Base-by-base conservation (phyloP, 2,113 vertebrate species). In the Oreochromis aureus region DNA sequence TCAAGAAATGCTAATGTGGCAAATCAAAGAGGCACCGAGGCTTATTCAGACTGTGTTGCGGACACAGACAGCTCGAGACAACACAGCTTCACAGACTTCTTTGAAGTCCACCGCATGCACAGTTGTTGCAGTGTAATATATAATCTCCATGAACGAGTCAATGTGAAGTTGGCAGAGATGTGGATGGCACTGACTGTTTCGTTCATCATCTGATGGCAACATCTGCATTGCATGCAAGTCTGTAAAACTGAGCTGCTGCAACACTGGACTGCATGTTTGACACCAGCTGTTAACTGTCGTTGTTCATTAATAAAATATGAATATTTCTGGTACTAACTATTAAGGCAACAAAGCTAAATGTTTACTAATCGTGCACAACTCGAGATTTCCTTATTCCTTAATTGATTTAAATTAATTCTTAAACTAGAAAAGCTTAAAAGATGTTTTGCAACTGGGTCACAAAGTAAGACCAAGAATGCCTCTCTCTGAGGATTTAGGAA, bases 341-440 rank as follows among this genome's bases (percentile, higher is more conserved):
- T 71, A 15, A 16, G 39, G 66, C n/a, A 71, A 15, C 36, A 71
- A 44, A 71, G 66, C 1, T 44, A 44, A 24, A 16, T 44, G 66
- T 71, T 24, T 44, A 44, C 5, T 24, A 44, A 39, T 71, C 0
- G 0, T 44, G 66, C n/a, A 44, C 12, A 71, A 22, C 0, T 39
- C 10, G 0, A 66, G 61, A 66, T 66, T 69, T 69, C 15, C 34
- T 69, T 39, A 66, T 0, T 13, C 1, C 18, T 36, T 36, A 66
- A 66, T n/a, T 0, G 32, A 41, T 69, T 69, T 69, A 22, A 69
- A 41, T 39, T 2, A 44, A 71, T 71, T 71, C 63, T 71, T 71
- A 44, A 71, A 15, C 12, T 10, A 0, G 4, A 24, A 71, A 24
- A 69, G 5, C 36, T 46, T 5, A 69, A 41, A 0, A 69, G 22